Percentiles rank a stretch among this genome's conserved stretches.
These are phyloP conservation scores for Aricia agestis DNA, from an alignment of 1,140 invertebrate species.

Conservation along the genomic window DNA sequence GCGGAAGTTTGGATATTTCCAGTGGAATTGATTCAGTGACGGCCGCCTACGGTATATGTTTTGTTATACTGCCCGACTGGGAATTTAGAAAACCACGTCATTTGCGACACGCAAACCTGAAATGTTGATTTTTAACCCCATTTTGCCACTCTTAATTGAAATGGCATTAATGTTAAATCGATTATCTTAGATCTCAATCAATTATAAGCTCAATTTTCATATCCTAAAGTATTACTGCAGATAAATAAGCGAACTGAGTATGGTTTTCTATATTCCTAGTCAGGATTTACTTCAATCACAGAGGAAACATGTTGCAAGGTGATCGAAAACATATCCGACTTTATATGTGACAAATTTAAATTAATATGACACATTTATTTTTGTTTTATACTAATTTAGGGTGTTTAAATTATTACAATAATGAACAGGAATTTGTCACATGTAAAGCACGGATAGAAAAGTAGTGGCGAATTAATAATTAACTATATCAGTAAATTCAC, in stretches of 20 bases:
- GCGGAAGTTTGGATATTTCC: constrained; percentile 64
- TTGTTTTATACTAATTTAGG: not conserved
- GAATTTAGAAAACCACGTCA: not conserved
- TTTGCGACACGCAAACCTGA: not conserved
- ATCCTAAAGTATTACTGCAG: too few relatives aligned
- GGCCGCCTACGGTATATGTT: constrained; percentile 14
- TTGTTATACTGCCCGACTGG: not conserved
- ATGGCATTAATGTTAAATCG: not conserved
- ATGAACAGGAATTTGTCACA: not conserved
- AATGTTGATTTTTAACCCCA: not conserved
- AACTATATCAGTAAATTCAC: not conserved
- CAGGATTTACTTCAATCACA: not conserved
- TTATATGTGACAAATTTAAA: not conserved
- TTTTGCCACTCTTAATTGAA: not conserved
- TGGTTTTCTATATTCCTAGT: not conserved
- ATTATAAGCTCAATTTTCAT: too few relatives aligned
- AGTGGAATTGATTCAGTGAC: constrained; percentile 69
- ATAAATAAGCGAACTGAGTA: not conserved
- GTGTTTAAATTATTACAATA: not conserved
- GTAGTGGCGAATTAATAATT: not conserved
- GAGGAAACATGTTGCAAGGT: not conserved
- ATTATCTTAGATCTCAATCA: too few relatives aligned
- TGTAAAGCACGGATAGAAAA: not conserved
- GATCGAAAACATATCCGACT: not conserved
- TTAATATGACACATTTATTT: not conserved